Percentiles rank a stretch among this genome's conserved stretches.
phyloP scores from a whole-genome alignment of 2,797 vertebrate genomes.

The Oryzias sinensis region DNA sequence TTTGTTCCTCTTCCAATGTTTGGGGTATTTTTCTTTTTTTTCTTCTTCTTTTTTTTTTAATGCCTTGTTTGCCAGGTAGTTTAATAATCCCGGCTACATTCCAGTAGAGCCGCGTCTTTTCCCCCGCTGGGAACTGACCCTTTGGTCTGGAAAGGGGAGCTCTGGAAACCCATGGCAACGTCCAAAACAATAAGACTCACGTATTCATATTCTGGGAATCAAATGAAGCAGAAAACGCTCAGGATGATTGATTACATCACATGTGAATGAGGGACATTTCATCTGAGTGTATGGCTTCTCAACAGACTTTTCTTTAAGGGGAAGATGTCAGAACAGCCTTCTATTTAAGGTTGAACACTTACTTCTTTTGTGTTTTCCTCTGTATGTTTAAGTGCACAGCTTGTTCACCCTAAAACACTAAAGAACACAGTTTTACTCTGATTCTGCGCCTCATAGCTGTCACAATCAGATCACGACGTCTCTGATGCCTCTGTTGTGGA shows the following conservation, averaged over 20 bases:
- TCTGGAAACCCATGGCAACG: constrained; percentile 65
- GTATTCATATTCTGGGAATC: constrained; percentile 67
- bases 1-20: constrained; percentile 7
- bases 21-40: constrained; percentile 15
- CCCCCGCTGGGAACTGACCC: constrained; percentile 64
- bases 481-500: too few species aligned
- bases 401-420: not conserved
- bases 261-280: constrained; percentile 37
- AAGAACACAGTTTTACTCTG: not conserved
- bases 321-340: constrained; percentile 19
- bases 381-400: not conserved
- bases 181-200: constrained; percentile 62
- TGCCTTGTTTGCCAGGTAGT: constrained; percentile 44
- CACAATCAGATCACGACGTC: too few species aligned
- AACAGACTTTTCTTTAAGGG: constrained; percentile 15
- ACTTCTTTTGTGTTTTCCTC: not conserved
- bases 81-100: constrained; percentile 56
- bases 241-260: constrained; percentile 60
- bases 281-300: constrained; percentile 27
- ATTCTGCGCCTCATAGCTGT: not conserved
- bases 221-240: constrained; percentile 58
- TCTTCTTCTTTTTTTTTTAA: constrained; percentile 11
- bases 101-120: constrained; percentile 44
- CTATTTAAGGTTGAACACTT: not conserved
- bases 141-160: constrained; percentile 47